A percentile compares a stretch with the other conserved stretches of the same genome.
Conservation (phyloP, 2,888 invertebrate genomes). For the Polyploca ridens region DNA sequence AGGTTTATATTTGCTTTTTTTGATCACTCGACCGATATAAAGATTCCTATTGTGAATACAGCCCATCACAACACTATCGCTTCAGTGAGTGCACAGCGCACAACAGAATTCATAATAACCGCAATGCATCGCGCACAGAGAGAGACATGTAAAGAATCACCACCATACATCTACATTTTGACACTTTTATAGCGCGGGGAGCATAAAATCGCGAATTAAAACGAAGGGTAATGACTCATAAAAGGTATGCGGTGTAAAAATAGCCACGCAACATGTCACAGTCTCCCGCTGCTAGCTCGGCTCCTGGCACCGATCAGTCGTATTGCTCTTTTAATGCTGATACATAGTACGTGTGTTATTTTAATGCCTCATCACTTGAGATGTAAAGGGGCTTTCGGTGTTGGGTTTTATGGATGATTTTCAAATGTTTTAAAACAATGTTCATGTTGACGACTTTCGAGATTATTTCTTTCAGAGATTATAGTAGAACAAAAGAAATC, state of each 20-base stretch:
- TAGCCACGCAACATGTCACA: not conserved
- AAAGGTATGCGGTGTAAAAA: slow-evolving; percentile 7
- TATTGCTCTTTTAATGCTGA: slow-evolving; percentile 9
- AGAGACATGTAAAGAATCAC: not conserved
- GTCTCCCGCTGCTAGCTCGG: not conserved
- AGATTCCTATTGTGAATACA: not conserved
- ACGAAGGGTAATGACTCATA: slow-evolving; percentile 11
- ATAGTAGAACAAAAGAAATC: not conserved
- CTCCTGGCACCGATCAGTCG: not conserved
- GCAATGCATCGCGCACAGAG: not conserved
- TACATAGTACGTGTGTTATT: slow-evolving; percentile 9
- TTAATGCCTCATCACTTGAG: slow-evolving; percentile 8
- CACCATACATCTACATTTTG: slow-evolving; percentile 5
- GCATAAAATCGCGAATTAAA: slow-evolving; percentile 9
- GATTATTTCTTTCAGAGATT: not conserved
- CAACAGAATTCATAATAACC: not conserved
- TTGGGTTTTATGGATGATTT: slow-evolving; percentile 3
- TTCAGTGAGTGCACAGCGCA: not conserved
- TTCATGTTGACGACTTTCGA: not conserved
- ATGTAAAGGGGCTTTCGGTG: not conserved
- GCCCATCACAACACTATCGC: not conserved
- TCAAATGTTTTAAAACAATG: not conserved
- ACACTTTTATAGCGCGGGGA: not conserved
- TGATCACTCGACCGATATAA: not conserved
- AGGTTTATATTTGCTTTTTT: not conserved